Percentiles rank a stretch among this genome's conserved stretches.
Evolutionary conservation across 1,140 invertebrate species (phyloP).

Genomic region (Ctenoplectra terminalis): DNA sequence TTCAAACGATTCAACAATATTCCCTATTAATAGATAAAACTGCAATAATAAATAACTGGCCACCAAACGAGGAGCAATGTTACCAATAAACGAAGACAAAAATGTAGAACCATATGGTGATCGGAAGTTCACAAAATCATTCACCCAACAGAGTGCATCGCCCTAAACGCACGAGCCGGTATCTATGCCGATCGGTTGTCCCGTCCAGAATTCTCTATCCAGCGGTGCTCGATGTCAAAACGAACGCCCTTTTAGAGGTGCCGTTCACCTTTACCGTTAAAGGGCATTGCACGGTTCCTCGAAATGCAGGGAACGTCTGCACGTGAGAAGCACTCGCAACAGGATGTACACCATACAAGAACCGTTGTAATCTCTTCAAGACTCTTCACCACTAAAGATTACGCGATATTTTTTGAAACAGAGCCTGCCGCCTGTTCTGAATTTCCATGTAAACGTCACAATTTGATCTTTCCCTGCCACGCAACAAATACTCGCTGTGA

Average conservation of each 20-base stretch:
- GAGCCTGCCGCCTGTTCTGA: no score
- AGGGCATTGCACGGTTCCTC: slow-evolving; percentile 63
- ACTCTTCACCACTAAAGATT: neutral
- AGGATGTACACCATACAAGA: slow-evolving; percentile 27
- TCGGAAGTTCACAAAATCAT: neutral
- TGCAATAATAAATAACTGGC: neutral
- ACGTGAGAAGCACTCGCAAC: slow-evolving; percentile 22
- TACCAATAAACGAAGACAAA: neutral
- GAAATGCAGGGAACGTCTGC: slow-evolving; percentile 42
- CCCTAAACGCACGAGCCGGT: neutral
- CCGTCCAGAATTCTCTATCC: neutral
- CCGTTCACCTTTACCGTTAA: slow-evolving; percentile 53
- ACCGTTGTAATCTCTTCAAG: slow-evolving; percentile 23
- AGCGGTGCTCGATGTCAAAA: slow-evolving; percentile 14
- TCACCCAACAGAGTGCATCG: slow-evolving; percentile 25
- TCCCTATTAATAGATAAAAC: no score
- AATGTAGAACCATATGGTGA: neutral
- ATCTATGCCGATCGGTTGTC: neutral
- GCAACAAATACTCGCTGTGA: neutral
- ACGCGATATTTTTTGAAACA: neutral
- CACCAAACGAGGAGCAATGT: neutral
- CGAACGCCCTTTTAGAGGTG: slow-evolving; percentile 27
- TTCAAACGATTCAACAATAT: no score
- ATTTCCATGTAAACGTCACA: neutral
- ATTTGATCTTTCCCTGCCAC: neutral